phyloP scores from a whole-genome alignment of 2,888 invertebrate genomes.

The Stenurella melanura region DNA sequence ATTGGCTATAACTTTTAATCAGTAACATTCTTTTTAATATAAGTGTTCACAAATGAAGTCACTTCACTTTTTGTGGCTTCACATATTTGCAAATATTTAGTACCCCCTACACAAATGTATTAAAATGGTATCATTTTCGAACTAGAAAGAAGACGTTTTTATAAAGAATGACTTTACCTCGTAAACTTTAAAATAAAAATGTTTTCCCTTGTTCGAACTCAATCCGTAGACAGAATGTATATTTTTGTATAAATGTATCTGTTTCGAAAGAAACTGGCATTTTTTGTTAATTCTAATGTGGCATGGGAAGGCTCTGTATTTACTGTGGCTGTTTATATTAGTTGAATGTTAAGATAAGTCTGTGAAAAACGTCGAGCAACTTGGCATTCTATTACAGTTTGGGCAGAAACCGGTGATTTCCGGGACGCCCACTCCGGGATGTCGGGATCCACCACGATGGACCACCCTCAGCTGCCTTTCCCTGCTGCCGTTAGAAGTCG shows the following conservation, averaged over 20 bases:
- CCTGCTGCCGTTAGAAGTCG: slow-evolving; percentile 79
- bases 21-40: too few relatives aligned
- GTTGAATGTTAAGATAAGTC: slow-evolving; percentile 43
- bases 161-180: too few relatives aligned
- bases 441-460: slow-evolving; percentile 74
- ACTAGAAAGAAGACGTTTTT: too few relatives aligned
- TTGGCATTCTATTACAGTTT: slow-evolving; percentile 80
- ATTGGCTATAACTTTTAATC: too few relatives aligned
- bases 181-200: too few relatives aligned
- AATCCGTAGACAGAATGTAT: too few relatives aligned
- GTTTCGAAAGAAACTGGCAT: neutral
- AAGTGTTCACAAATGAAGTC: too few relatives aligned
- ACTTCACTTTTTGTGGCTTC: too few relatives aligned
- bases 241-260: neutral
- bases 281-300: slow-evolving; percentile 29
- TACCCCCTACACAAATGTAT: too few relatives aligned
- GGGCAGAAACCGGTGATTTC: slow-evolving; percentile 93
- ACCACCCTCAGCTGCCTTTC: slow-evolving; percentile 83
- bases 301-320: slow-evolving; percentile 41
- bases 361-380: slow-evolving; percentile 63
- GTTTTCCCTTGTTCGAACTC: too few relatives aligned
- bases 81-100: too few relatives aligned
- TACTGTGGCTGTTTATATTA: slow-evolving; percentile 35
- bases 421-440: slow-evolving; percentile 83
- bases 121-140: too few relatives aligned